Percentiles rank a stretch among this genome's conserved stretches.
phyloP scores from a whole-genome alignment of 2,113 vertebrate genomes.

The Tympanuchus pallidicinctus region DNA sequence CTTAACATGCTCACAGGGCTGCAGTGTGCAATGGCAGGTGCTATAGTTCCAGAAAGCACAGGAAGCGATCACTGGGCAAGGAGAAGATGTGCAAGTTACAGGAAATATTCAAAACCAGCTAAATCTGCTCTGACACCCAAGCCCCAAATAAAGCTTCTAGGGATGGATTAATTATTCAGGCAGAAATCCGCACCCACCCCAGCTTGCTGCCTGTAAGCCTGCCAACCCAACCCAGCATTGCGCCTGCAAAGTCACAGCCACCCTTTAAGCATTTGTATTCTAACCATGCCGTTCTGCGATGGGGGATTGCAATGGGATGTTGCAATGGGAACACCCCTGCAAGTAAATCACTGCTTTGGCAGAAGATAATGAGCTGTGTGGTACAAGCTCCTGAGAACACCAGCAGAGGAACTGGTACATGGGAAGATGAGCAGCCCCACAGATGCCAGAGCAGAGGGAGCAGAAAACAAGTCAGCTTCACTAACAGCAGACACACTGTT shows the following conservation, averaged over 20 bases:
- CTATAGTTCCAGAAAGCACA: neutral
- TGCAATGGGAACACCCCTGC: neutral
- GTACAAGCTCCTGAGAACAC: neutral
- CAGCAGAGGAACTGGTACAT: neutral
- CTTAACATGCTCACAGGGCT: slow-evolving; percentile 25
- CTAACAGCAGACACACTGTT: neutral
- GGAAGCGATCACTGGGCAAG: slow-evolving; percentile 12
- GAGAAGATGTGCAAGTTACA: slow-evolving; percentile 31
- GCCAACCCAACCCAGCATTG: slow-evolving; percentile 37
- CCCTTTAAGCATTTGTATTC: neutral
- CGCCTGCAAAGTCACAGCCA: neutral
- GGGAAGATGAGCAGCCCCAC: neutral
- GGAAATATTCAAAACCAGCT: slow-evolving; percentile 66
- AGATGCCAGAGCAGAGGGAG: neutral
- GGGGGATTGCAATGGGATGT: neutral
- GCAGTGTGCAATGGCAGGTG: slow-evolving; percentile 27
- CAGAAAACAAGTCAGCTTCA: neutral
- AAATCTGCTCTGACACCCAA: slow-evolving; percentile 56
- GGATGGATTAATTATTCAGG: slow-evolving; percentile 53
- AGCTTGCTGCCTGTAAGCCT: neutral
- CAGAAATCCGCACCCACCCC: slow-evolving; percentile 56
- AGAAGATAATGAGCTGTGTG: neutral
- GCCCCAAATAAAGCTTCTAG: slow-evolving; percentile 35
- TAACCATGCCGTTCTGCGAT: neutral
- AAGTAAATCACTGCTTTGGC: neutral